A percentile compares a stretch with the other conserved stretches of the same genome.
These are phyloP conservation scores for Agrotis exclamationis DNA, from an alignment of 2,888 invertebrate genomes.

Conservation along the genomic window DNA sequence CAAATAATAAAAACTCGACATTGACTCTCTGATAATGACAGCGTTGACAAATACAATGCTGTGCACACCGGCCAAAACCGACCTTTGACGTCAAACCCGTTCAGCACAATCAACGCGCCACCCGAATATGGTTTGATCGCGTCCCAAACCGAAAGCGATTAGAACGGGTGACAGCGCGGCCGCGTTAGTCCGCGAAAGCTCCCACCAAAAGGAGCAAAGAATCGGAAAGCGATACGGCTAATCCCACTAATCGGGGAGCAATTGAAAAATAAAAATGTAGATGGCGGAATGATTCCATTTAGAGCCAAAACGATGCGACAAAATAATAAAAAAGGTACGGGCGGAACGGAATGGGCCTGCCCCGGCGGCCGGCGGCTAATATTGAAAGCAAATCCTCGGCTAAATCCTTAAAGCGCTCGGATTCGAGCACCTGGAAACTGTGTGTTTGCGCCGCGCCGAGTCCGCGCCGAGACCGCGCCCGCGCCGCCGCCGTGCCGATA, in stretches of 20 bases:
- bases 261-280: slow-evolving; percentile 92
- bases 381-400: slow-evolving; percentile 91
- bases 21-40: slow-evolving; percentile 80
- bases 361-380: slow-evolving; percentile 88
- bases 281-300: slow-evolving; percentile 91
- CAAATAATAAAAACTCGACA: slow-evolving; percentile 83
- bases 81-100: slow-evolving; percentile 71
- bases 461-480: slow-evolving; percentile 67
- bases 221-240: slow-evolving; percentile 90
- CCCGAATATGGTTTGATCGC: slow-evolving; percentile 63
- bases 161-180: slow-evolving; percentile 69
- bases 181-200: slow-evolving; percentile 84
- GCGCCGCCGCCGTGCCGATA: slow-evolving; percentile 76
- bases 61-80: slow-evolving; percentile 64
- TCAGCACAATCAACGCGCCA: slow-evolving; percentile 57
- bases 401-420: slow-evolving; percentile 91
- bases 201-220: slow-evolving; percentile 89
- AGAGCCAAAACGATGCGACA: slow-evolving; percentile 91
- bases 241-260: slow-evolving; percentile 91
- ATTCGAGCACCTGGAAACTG: slow-evolving; percentile 90
- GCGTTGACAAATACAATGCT: slow-evolving; percentile 71
- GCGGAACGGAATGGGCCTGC: slow-evolving; percentile 85
- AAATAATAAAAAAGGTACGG: slow-evolving; percentile 90
- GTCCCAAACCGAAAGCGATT: slow-evolving; percentile 73
- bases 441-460: slow-evolving; percentile 81